A percentile compares a stretch with the other conserved stretches of the same genome.
phyloP scores from a whole-genome alignment of 1,140 invertebrate genomes.

The Drepana arcuata region DNA sequence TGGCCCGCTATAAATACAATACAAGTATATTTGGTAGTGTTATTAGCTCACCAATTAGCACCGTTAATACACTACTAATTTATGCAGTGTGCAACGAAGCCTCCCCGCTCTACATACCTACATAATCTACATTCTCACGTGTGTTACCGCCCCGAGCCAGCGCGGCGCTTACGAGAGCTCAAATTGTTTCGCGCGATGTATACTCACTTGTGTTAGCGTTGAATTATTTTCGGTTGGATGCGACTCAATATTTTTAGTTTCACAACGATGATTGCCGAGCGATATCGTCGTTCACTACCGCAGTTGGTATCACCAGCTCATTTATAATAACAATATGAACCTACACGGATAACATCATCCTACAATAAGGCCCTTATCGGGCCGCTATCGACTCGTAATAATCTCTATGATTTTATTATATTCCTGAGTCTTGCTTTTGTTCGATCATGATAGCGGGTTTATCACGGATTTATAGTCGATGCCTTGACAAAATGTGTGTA shows the following conservation, averaged over 20 bases:
- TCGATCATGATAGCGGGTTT: conserved; percentile 19
- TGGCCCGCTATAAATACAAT: conserved; percentile 38
- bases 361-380: conserved; percentile 17
- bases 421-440: conserved; percentile 20
- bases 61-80: conserved; percentile 38
- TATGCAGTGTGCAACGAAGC: conserved; percentile 19
- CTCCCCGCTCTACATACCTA: conserved; percentile 4
- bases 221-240: conserved; percentile 26
- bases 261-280: conserved; percentile 19
- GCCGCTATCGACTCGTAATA: conserved; percentile 12
- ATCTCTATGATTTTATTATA: conserved; percentile 18
- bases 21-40: conserved; percentile 39
- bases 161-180: neutral
- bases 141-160: too few relatives aligned
- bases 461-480: conserved; percentile 27
- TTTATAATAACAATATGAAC: conserved; percentile 27
- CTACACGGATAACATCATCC: conserved; percentile 14
- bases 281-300: conserved; percentile 21
- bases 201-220: conserved; percentile 4
- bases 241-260: conserved; percentile 27
- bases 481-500: conserved; percentile 20
- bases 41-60: conserved; percentile 43
- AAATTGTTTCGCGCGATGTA: conserved; percentile 1
- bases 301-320: conserved; percentile 20
- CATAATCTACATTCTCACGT: neutral